Evolutionary conservation across 2,888 invertebrate genomes (phyloP), one percentile per base, ranked within the genome.

Genomic region (Tetragonula carbonaria): DNA sequence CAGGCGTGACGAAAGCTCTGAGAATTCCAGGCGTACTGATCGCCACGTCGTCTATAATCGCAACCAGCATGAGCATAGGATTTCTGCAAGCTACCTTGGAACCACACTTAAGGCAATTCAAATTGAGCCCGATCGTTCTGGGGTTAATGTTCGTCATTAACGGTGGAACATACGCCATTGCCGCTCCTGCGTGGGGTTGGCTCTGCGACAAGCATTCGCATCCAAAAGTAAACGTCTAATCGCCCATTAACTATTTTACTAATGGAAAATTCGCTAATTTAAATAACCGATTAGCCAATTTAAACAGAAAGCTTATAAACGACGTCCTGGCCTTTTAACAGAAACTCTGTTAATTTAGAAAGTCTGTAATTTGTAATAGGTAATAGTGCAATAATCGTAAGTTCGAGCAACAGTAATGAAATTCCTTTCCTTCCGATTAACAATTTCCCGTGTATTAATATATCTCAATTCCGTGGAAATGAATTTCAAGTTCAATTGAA

Each of bases 1-100:
- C 94, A 97, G 97, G 96, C 0, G 96, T 96, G 28, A 95, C 97
- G 93, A 95, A 95, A 70, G 95, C 96, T 18, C 94, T 98, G 70
- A 96, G 95, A 91, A 96, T 98, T 76, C 97, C 97, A n/a, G 97
- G 97, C 38, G 97, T 98, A 3, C 92, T 97, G 62, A 93, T 98
- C 63, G 96, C 97, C 0, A 96, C 97, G 65, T 95, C 96, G 80
- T 97, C 97, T 91, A 97, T 97, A 91, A 96, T 97, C 84, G 96
- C 96, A 0, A 97, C 97, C 0, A 97, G 97, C 85, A 96, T 97
- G 95, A 97, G 97, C 88, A 97, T 98, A 74, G 98, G 98, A 33
- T 99, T 98, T 94, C 95, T 98, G 38, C 97, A 98, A 93, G 98
- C 98, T 0, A 98, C 98, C 0, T 95, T 99, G 38, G 98, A 98